Evolutionary conservation across 2,113 vertebrate genomes (phyloP).

Genomic region (Thymallus thymallus): DNA sequence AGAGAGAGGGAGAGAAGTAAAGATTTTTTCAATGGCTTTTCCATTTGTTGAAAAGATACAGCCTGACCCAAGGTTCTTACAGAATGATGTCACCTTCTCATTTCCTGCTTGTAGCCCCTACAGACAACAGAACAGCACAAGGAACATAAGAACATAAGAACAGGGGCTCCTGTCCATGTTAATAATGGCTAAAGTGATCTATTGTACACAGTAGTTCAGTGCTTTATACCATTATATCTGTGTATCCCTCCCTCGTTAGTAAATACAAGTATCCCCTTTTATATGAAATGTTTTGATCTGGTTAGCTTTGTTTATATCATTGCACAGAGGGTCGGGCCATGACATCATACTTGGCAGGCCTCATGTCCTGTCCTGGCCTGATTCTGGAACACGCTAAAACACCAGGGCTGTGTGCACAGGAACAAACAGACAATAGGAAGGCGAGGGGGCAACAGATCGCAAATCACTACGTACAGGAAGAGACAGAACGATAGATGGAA

Average conservation of each 20-base stretch:
- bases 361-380: constrained; percentile 66
- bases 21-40: constrained; percentile 26
- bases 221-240: constrained; percentile 30
- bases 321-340: constrained; percentile 43
- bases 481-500: background rate
- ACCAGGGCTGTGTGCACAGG: constrained; percentile 57
- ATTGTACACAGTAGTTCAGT: constrained; percentile 29
- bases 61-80: constrained; percentile 52
- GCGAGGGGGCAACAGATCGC: background rate
- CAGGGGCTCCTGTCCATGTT: constrained; percentile 36
- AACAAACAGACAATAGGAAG: constrained; percentile 51
- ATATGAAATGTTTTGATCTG: constrained; percentile 38
- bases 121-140: constrained; percentile 33
- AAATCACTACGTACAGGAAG: background rate
- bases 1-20: background rate
- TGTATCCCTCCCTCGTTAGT: constrained; percentile 7
- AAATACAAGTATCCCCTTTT: constrained; percentile 19
- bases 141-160: constrained; percentile 17
- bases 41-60: constrained; percentile 57
- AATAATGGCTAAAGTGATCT: constrained; percentile 36
- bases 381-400: constrained; percentile 55
- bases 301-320: constrained; percentile 27
- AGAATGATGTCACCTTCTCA: constrained; percentile 65
- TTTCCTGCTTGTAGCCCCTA: constrained; percentile 51
- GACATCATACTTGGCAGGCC: constrained; percentile 72